Evolutionary conservation across 2,113 vertebrate genomes (phyloP), one percentile per base, ranked within the genome.

Genomic region (Barnardius zonarius): DNA sequence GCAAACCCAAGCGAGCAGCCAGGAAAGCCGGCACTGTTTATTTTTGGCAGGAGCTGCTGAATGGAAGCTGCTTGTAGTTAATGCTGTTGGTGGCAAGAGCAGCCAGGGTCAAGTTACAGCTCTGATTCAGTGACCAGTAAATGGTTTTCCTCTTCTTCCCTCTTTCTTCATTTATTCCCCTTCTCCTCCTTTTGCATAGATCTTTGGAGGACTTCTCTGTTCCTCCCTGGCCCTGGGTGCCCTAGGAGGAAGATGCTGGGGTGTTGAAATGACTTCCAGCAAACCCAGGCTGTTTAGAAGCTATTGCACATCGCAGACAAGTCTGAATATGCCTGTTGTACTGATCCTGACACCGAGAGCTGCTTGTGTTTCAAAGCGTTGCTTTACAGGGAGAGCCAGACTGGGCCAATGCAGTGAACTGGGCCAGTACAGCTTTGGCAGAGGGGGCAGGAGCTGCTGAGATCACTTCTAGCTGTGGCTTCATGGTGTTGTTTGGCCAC

Each of bases 41-140:
- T 92, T 97, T 97, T 96, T 97, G 97, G 96, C 97, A 94, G 83
- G 93, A 96, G 93, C 89, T 94, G 90, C 94, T 96, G 96, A 97
- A 95, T 96, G 92, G 96, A 93, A 97, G 95, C 96, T 96, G 95
- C 95, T 97, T 90, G 93, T 93, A 97, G 88, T 93, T 95, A 91
- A 76, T 96, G 94, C 92, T 96, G 93, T 69, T 11, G 73, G 96
- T 97, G 93, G 95, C 95, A 96, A 43, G 92, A 59, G 9, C 83
- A 64, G 89, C 83, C 92, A 33, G 88, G 96, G 95, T 97, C 97
- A 82, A 89, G 94, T 97, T 97, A 91, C 97, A 64, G 93, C 91
- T 81, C 73, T 6, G 88, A 95, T 93, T 95, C 95, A 83, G 44
- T 82, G 81, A 73, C 94, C 87, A 44, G 72, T 54, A 88, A 95